These are phyloP conservation scores for Aspidoscelis tigris DNA, from an alignment of 2,113 vertebrate species.

Conservation along the genomic window DNA sequence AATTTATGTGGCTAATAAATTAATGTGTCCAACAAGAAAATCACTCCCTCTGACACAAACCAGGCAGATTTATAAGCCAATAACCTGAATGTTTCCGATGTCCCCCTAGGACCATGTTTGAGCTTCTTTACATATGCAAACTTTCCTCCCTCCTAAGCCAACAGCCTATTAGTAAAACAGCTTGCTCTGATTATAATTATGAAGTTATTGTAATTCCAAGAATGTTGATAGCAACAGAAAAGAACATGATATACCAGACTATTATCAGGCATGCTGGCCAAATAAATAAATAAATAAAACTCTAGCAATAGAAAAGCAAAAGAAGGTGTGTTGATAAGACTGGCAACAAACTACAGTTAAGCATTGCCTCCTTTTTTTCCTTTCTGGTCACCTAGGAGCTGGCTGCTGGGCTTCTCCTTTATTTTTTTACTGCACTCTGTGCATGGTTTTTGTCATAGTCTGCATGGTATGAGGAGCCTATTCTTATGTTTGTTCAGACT, in stretches of 20 bases:
- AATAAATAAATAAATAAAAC: background rate
- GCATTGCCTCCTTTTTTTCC: too few relatives aligned
- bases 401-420: too few relatives aligned
- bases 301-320: background rate
- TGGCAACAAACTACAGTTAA: too few relatives aligned
- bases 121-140: background rate
- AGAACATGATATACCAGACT: background rate
- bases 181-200: constrained; percentile 15
- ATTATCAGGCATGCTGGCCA: background rate
- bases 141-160: background rate
- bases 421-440: too few relatives aligned
- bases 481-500: too few relatives aligned
- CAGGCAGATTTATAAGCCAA: constrained; percentile 30
- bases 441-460: too few relatives aligned
- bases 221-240: constrained; percentile 15
- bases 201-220: constrained; percentile 15
- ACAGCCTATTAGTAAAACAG: background rate
- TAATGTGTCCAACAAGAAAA: constrained; percentile 29
- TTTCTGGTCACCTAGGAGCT: too few relatives aligned
- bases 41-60: constrained; percentile 28
- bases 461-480: too few relatives aligned
- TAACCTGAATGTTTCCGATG: constrained; percentile 18
- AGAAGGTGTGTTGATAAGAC: too few relatives aligned
- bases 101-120: background rate
- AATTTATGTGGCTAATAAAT: constrained; percentile 33